Conservation (phyloP, 2,888 invertebrate genomes). For the Scrobipalpa atriplicella region DNA sequence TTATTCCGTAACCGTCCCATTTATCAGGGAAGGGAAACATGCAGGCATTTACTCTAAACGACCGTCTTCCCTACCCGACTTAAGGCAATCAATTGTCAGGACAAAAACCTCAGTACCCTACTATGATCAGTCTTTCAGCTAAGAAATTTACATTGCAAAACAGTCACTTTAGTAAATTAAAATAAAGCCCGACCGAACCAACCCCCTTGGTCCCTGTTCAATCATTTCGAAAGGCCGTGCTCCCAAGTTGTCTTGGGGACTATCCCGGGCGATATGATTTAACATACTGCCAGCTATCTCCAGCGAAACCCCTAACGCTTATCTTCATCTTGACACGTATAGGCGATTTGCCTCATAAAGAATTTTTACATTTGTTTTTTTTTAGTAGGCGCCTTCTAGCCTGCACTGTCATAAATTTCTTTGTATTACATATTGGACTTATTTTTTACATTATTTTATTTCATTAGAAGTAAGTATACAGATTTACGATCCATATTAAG, state of each 20-base stretch:
- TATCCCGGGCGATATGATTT: conserved; percentile 59
- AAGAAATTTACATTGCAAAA: conserved; percentile 74
- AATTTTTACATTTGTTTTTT: background rate
- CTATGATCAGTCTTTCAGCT: conserved; percentile 54
- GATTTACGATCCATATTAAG: background rate
- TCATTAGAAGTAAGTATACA: background rate
- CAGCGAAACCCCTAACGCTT: conserved; percentile 14
- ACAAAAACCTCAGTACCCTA: conserved; percentile 51
- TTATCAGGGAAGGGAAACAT: conserved; percentile 21
- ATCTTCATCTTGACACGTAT: conserved; percentile 17
- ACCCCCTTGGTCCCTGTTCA: conserved; percentile 78
- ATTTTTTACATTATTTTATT: background rate
- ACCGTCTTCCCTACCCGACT: conserved; percentile 23
- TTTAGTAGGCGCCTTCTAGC: background rate
- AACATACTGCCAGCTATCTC: conserved; percentile 29
- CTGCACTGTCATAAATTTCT: background rate
- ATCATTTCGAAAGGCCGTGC: conserved; percentile 75
- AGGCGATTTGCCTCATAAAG: conserved; percentile 12
- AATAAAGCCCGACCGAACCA: conserved; percentile 71
- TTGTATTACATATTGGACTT: background rate
- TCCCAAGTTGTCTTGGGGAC: conserved; percentile 70
- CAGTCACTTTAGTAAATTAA: conserved; percentile 80
- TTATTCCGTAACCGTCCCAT: conserved; percentile 21
- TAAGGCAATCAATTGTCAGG: conserved; percentile 26
- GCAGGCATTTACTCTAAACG: conserved; percentile 19